Evolutionary conservation across 1,140 invertebrate species (phyloP).

Genomic region (Lithobius niger): DNA sequence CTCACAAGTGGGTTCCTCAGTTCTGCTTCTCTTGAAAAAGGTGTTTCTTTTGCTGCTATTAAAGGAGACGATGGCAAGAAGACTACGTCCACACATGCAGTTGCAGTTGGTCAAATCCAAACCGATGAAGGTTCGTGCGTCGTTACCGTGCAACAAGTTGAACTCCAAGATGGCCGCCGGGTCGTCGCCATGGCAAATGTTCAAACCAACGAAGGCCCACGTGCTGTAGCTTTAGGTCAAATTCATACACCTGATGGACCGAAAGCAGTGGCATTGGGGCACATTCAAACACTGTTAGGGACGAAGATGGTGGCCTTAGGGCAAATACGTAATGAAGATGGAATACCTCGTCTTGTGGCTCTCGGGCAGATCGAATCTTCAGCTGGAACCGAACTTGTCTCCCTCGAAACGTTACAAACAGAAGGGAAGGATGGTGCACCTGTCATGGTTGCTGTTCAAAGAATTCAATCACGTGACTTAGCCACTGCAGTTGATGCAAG

Average conservation of each 20-base stretch:
- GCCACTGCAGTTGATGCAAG: neutral
- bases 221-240: slow-evolving; percentile 17
- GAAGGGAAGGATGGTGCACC: neutral
- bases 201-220: slow-evolving; percentile 12
- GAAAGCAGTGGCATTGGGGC: slow-evolving; percentile 29
- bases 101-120: neutral
- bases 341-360: slow-evolving; percentile 8
- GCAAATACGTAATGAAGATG: slow-evolving; percentile 13
- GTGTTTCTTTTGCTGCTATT: too few species aligned
- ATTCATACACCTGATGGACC: slow-evolving; percentile 21
- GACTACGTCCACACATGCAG: neutral
- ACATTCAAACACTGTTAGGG: slow-evolving; percentile 21
- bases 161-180: neutral
- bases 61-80: too few species aligned
- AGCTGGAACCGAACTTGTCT: neutral
- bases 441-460: slow-evolving; percentile 3
- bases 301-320: slow-evolving; percentile 22
- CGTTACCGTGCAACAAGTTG: neutral
- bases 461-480: neutral
- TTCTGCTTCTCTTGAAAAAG: too few species aligned
- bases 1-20: too few species aligned
- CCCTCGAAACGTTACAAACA: neutral
- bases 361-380: neutral
- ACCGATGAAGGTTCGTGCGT: neutral
- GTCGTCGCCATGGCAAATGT: neutral